Conservation (phyloP, 2,797 vertebrate species). For the Brachyalestes nurse region DNA sequence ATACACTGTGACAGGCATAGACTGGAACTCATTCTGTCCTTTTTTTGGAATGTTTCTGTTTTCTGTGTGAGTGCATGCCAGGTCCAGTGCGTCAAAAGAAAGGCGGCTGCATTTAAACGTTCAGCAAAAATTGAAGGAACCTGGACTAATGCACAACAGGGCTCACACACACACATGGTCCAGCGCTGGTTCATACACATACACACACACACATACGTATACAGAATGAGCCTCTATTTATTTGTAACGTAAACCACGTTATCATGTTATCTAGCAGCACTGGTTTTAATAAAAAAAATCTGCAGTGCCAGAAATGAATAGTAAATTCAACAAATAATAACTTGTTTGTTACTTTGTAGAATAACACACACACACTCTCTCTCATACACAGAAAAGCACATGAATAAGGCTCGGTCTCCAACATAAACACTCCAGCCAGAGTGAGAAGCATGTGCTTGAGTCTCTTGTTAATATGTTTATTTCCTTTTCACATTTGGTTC, state of each 20-base stretch:
- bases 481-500: slow-evolving; percentile 50
- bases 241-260: no score
- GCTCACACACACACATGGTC: slow-evolving; percentile 29
- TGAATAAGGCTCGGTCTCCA: slow-evolving; percentile 24
- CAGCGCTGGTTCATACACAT: slow-evolving; percentile 5
- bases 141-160: slow-evolving; percentile 41
- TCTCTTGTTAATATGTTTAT: slow-evolving; percentile 52
- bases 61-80: slow-evolving; percentile 39
- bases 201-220: not conserved
- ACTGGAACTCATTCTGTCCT: slow-evolving; percentile 56
- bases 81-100: slow-evolving; percentile 34
- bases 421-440: slow-evolving; percentile 46
- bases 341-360: no score
- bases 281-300: no score
- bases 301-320: no score
- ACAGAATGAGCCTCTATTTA: no score
- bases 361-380: not conserved
- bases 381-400: not conserved
- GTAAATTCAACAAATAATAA: no score
- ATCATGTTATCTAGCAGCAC: no score
- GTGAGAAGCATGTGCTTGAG: slow-evolving; percentile 43
- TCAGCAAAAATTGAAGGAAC: slow-evolving; percentile 29
- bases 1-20: slow-evolving; percentile 61
- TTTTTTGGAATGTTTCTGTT: slow-evolving; percentile 31
- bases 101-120: slow-evolving; percentile 48